phyloP scores from a whole-genome alignment of 2,888 invertebrate species.

The Furcula furcula region DNA sequence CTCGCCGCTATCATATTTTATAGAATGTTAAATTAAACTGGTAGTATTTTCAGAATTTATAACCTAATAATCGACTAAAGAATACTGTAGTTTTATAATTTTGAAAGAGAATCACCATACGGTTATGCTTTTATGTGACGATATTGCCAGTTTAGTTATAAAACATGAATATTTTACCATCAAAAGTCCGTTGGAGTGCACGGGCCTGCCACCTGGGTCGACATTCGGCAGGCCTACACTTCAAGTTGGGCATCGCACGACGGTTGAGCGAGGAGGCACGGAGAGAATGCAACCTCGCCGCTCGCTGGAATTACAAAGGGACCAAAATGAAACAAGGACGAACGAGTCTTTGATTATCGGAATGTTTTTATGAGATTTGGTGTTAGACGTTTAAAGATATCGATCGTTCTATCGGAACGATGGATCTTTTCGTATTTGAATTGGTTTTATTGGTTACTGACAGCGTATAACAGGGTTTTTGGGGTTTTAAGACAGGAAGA shows the following conservation, averaged over 20 bases:
- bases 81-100: slow-evolving; percentile 17
- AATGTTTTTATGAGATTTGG: slow-evolving; percentile 39
- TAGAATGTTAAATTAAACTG: slow-evolving; percentile 1
- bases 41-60: slow-evolving; percentile 10
- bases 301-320: slow-evolving; percentile 67
- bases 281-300: slow-evolving; percentile 68
- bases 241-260: slow-evolving; percentile 31
- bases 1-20: slow-evolving; percentile 1
- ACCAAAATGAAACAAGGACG: slow-evolving; percentile 66
- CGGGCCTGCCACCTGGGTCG: background rate
- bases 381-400: slow-evolving; percentile 32
- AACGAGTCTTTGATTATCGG: slow-evolving; percentile 62
- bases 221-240: slow-evolving; percentile 13
- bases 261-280: slow-evolving; percentile 37
- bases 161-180: background rate
- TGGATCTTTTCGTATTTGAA: slow-evolving; percentile 6
- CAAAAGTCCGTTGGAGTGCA: background rate
- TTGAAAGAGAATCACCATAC: background rate
- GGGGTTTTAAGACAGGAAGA: no score
- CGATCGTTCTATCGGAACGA: slow-evolving; percentile 27
- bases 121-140: background rate
- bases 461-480: no score
- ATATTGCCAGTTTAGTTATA: slow-evolving; percentile 5
- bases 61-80: slow-evolving; percentile 11
- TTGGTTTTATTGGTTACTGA: slow-evolving; percentile 10